Conservation (phyloP, 2,113 vertebrate species). For the Cavia porcellus region DNA sequence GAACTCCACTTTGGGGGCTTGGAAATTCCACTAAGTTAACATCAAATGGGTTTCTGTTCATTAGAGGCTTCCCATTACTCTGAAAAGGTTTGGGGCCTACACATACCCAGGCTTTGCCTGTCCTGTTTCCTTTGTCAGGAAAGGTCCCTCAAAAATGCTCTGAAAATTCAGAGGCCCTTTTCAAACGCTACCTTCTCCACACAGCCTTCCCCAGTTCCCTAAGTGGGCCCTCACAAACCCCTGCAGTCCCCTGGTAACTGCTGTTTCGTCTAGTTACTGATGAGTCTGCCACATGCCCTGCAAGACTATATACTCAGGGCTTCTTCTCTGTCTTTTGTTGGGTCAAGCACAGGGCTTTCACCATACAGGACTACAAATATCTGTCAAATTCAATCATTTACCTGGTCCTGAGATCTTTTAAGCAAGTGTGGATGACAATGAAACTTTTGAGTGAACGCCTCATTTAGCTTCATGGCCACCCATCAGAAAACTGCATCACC, state of each 20-base stretch:
- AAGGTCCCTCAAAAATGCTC: background rate
- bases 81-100: background rate
- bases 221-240: background rate
- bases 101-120: background rate
- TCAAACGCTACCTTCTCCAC: background rate
- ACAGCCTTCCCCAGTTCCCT: background rate
- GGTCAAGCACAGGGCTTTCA: background rate
- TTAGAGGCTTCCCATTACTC: background rate
- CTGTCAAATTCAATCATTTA: background rate
- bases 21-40: background rate
- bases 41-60: background rate
- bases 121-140: background rate
- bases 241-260: background rate
- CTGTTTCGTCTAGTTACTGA: background rate
- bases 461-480: background rate
- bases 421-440: background rate
- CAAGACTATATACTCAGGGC: background rate
- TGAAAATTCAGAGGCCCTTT: slow-evolving; percentile 3
- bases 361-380: background rate
- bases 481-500: background rate
- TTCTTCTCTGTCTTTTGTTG: background rate
- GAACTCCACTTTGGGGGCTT: background rate
- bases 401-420: background rate
- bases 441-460: background rate
- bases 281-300: background rate